A percentile compares a stretch with the other conserved stretches of the same genome.
phyloP scores from a whole-genome alignment of 2,888 invertebrate species.

The Brachylomia viminalis region DNA sequence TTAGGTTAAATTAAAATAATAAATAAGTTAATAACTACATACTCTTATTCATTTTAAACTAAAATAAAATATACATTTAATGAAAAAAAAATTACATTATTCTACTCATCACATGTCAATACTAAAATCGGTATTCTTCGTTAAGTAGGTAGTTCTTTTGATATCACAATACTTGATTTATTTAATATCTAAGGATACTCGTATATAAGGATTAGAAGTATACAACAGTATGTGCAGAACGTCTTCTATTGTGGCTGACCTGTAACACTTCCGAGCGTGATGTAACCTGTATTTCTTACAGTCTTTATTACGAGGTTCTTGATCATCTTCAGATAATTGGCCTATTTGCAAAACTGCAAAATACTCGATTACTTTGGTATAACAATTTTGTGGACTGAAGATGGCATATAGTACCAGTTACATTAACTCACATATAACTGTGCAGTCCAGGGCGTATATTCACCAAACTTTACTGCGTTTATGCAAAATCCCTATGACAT shows the following conservation, averaged over 20 bases:
- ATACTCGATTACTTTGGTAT: slow-evolving; percentile 5
- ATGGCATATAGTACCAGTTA: background rate
- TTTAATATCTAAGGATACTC: background rate
- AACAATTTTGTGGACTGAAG: slow-evolving; percentile 4
- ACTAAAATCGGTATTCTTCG: background rate
- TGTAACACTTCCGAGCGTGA: background rate
- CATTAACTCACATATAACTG: too few species aligned
- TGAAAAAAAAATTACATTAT: background rate
- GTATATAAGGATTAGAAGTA: background rate
- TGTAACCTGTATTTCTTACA: background rate
- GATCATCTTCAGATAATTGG: background rate
- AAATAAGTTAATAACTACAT: too few species aligned
- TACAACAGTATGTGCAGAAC: background rate
- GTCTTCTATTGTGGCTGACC: background rate
- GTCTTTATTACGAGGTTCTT: background rate
- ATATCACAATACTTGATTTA: background rate
- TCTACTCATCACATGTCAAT: background rate
- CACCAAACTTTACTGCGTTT: too few species aligned
- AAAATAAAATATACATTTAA: too few species aligned
- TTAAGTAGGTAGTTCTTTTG: background rate
- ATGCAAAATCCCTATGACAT: too few species aligned
- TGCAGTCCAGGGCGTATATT: too few species aligned
- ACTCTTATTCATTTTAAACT: too few species aligned
- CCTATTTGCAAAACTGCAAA: slow-evolving; percentile 1
- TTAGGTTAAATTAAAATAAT: too few species aligned